Conservation (phyloP, 2,888 invertebrate genomes). For the Amiota minor region DNA sequence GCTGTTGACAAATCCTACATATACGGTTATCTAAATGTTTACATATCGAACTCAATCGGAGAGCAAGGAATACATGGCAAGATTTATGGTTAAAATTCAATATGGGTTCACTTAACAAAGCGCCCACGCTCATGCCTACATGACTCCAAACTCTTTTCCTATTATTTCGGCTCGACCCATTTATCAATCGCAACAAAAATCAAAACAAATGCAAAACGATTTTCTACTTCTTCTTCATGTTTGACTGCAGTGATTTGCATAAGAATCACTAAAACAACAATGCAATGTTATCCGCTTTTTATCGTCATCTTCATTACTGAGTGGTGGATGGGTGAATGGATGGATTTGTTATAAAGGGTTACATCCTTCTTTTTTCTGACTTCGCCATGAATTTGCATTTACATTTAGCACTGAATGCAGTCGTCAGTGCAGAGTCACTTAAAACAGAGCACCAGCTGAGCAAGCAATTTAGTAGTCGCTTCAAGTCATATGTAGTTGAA, state of each 20-base stretch:
- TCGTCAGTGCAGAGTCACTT: slow-evolving; percentile 42
- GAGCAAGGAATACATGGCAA: no score
- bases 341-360: no score
- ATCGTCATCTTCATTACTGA: no score
- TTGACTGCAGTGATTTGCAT: slow-evolving; percentile 68
- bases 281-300: slow-evolving; percentile 51
- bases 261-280: slow-evolving; percentile 44
- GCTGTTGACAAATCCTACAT: slow-evolving; percentile 9
- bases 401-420: slow-evolving; percentile 45
- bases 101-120: slow-evolving; percentile 20
- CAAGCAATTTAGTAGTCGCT: slow-evolving; percentile 60
- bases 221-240: slow-evolving; percentile 58
- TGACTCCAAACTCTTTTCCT: background rate
- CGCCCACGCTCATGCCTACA: background rate
- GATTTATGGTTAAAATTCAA: slow-evolving; percentile 23
- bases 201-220: slow-evolving; percentile 69
- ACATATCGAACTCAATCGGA: background rate
- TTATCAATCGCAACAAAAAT: slow-evolving; percentile 60
- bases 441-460: slow-evolving; percentile 65
- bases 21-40: background rate
- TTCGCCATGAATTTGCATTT: slow-evolving; percentile 51
- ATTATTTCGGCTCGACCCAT: background rate
- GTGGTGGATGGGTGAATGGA: no score
- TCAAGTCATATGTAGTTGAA: background rate
- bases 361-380: slow-evolving; percentile 48